phyloP scores from a whole-genome alignment of 1,140 invertebrate species.

The Neodiprion lecontei region DNA sequence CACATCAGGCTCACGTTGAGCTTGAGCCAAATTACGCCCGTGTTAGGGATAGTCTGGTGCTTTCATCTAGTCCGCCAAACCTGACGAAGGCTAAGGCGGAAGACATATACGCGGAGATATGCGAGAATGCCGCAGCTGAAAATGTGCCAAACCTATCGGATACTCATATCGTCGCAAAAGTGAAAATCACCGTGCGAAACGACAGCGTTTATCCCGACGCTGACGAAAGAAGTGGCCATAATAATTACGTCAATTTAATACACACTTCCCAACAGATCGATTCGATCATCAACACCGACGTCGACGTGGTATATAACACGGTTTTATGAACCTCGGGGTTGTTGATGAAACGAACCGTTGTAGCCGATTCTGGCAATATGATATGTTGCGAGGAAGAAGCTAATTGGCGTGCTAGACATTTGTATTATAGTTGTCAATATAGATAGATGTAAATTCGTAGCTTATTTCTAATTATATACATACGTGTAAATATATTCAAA shows the following conservation, averaged over 20 bases:
- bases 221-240: conserved; percentile 27
- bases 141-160: conserved; percentile 45
- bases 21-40: conserved; percentile 51
- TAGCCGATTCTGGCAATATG: no score
- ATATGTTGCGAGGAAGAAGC: no score
- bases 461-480: no score
- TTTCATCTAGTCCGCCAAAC: conserved; percentile 40
- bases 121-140: conserved; percentile 41
- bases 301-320: conserved; percentile 57
- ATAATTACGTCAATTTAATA: conserved; percentile 52
- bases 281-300: conserved; percentile 51
- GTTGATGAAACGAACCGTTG: no score
- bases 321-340: conserved; percentile 44
- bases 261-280: conserved; percentile 48
- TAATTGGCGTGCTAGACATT: no score
- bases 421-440: no score
- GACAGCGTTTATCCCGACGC: conserved; percentile 31
- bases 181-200: conserved; percentile 54
- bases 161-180: conserved; percentile 56
- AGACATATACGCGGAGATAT: conserved; percentile 58
- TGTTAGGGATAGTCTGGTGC: conserved; percentile 52
- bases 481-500: no score
- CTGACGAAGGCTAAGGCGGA: conserved; percentile 41
- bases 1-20: conserved; percentile 45
- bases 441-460: no score